Base-by-base conservation (phyloP, 2,113 vertebrate species). In the Oreotrochilus melanogaster region DNA sequence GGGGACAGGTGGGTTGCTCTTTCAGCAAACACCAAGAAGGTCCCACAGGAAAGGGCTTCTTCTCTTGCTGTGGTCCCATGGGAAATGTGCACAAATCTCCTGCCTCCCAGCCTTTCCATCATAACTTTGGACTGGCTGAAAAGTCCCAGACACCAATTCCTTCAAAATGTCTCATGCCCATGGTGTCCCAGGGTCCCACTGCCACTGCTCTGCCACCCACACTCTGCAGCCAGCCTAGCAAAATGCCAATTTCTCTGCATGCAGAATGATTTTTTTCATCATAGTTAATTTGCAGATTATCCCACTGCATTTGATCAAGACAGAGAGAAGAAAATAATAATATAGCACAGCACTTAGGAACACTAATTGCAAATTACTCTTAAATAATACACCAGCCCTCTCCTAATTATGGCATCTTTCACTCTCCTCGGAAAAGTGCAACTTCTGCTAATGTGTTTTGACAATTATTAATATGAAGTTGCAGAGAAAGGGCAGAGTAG, bases 361-460 rank as follows among this genome's bases (percentile, higher is more conserved):
- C 53, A 81, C 73, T 97, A 97, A 97, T 76, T 96, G 93, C 78
- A 95, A 93, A 95, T 97, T 92, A 95, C 45, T 92, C 80, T 93
- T 95, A 80, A 96, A 94, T 92, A 95, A 89, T 84, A 75, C 37
- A 96, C 95, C 75, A 89, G 53, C 6, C 31, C 19, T 78, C 74
- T 90, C 88, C 88, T 97, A 96, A 95, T 96, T 94, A 92, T 60
- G 64, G 35, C 31, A 85, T 83, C 83, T 91, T 95, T 73, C 58
- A 69, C 65, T 91, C 58, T 93, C 10, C 24, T 81, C n/a, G 54
- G 42, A 57, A 80, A 96, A 94, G 81, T 80, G 39, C 66, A 65
- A 30, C 67, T 86, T 92, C 61, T 80, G 51, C 81, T 93, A 92
- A 97, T 92, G 80, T 76, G 70, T 86, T 95, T 94, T 91, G 47